Evolutionary conservation across 2,113 vertebrate species (phyloP).

Genomic region (Hemibagrus wyckioides): DNA sequence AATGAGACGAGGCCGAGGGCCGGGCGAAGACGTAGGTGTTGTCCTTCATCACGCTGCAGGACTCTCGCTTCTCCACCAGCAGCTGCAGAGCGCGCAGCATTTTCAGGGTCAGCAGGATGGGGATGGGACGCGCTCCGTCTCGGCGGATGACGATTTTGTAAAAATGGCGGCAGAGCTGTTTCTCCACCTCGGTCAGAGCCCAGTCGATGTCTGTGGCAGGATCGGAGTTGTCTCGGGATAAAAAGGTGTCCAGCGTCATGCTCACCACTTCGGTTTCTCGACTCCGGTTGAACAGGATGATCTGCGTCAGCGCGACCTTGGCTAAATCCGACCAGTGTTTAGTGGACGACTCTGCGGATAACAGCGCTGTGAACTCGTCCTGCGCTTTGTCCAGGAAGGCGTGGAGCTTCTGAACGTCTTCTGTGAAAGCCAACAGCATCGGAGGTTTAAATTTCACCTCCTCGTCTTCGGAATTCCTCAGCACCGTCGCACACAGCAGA

Average conservation of each 20-base stretch:
- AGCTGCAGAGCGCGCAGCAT: slow-evolving; percentile 53
- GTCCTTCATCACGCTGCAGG: slow-evolving; percentile 44
- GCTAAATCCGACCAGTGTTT: slow-evolving; percentile 46
- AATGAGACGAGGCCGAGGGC: slow-evolving; percentile 35
- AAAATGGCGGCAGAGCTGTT: slow-evolving; percentile 53
- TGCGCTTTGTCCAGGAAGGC: slow-evolving; percentile 37
- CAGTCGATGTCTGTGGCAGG: slow-evolving; percentile 44
- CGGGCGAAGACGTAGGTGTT: slow-evolving; percentile 45
- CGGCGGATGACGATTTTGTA: slow-evolving; percentile 50
- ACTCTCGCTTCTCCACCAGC: slow-evolving; percentile 44
- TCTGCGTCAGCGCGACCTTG: slow-evolving; percentile 53
- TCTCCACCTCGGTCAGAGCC: slow-evolving; percentile 52
- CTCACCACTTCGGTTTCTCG: slow-evolving; percentile 51
- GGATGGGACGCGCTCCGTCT: slow-evolving; percentile 47
- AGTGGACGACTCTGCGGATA: slow-evolving; percentile 26
- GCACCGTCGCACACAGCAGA: slow-evolving; percentile 35
- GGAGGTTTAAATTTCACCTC: slow-evolving; percentile 34
- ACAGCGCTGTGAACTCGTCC: slow-evolving; percentile 28
- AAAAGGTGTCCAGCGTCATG: slow-evolving; percentile 46
- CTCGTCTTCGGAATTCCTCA: slow-evolving; percentile 6
- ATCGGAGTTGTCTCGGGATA: slow-evolving; percentile 35
- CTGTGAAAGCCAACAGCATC: slow-evolving; percentile 19
- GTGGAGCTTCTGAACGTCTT: slow-evolving; percentile 49
- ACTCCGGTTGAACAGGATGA: slow-evolving; percentile 55
- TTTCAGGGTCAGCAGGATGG: slow-evolving; percentile 52